Conservation (phyloP, 2,888 invertebrate species). For the Sicus ferrugineus region DNA sequence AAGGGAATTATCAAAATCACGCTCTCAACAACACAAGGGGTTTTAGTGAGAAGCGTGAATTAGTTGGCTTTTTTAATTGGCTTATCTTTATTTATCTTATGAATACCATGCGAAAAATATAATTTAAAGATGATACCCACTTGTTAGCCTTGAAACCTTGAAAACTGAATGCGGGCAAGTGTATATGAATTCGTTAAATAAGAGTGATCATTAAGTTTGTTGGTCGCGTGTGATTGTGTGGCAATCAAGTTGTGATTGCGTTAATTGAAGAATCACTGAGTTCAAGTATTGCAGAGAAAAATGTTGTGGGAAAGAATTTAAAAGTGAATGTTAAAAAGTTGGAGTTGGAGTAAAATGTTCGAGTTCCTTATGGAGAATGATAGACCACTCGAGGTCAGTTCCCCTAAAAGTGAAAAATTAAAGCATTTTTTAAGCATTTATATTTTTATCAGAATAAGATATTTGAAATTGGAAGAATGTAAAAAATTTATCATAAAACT, state of each 20-base stretch:
- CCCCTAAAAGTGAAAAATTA: too few relatives aligned
- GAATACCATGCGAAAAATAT: not conserved
- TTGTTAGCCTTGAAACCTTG: slow-evolving; percentile 19
- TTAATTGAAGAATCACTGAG: not conserved
- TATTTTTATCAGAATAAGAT: not conserved
- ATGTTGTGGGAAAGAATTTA: too few relatives aligned
- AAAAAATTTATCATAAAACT: not conserved
- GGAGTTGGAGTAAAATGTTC: too few relatives aligned
- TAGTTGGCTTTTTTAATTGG: not conserved
- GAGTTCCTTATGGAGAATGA: too few relatives aligned
- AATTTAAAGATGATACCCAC: not conserved
- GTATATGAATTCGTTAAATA: not conserved
- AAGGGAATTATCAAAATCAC: slow-evolving; percentile 4
- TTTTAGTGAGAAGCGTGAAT: not conserved
- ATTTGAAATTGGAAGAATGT: not conserved
- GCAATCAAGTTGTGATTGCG: not conserved
- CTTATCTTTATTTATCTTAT: not conserved
- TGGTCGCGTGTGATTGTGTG: not conserved
- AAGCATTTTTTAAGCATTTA: too few relatives aligned
- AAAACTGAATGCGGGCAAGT: not conserved
- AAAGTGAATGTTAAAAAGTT: too few relatives aligned
- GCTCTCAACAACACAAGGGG: slow-evolving; percentile 3
- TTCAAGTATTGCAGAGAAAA: not conserved
- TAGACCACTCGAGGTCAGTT: too few relatives aligned
- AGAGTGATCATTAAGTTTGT: too few relatives aligned